Base-by-base conservation (phyloP, 2,797 vertebrate species). In the Arctocebus calabarensis region DNA sequence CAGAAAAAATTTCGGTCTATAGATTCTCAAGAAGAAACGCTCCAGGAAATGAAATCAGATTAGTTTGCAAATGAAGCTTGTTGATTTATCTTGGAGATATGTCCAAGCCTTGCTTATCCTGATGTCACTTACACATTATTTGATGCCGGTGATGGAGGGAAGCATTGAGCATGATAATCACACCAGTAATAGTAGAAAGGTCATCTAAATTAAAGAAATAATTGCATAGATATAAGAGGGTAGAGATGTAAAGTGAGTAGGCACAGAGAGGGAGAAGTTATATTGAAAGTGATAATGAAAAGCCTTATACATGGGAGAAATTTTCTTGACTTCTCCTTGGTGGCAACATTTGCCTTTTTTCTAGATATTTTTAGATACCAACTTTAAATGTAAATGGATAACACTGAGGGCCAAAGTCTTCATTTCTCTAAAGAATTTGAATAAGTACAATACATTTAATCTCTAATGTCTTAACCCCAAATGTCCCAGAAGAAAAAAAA, bases 11-110 rank as follows among this genome's bases (percentile, higher is more conserved):
- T 59, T 37, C 88, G 91, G 17, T 34, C 27, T 40, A 25, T 16
- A 66, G 84, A 22, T 88, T 81, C 95, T 94, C 37, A 70, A 73
- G 55, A 57, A 29, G 37, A 88, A 87, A 79, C 37, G 29, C 70
- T 86, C 83, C 59, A 94, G 95, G 90, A 97, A 97, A 96, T 95
- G 78, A 90, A 96, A 84, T 20, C 71, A 13, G 66, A 93, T 70
- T 93, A 55, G 82, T 84, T 83, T 92, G 94, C 91, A 96, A 96
- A 88, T 43, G 81, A 71, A 94, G 68, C 68, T 23, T 70, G 5
- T 68, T 87, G 59, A 84, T 92, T 84, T 81, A 45, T 91, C 40
- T 74, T 70, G 55, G 73, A 91, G 91, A 94, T 16, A 34, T 70
- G 75, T 59, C 57, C 82, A 81, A n/a, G 34, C 74, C 91, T 95